These are phyloP conservation scores for Eristalinus aeneus DNA, from an alignment of 2,888 invertebrate species.

Conservation along the genomic window DNA sequence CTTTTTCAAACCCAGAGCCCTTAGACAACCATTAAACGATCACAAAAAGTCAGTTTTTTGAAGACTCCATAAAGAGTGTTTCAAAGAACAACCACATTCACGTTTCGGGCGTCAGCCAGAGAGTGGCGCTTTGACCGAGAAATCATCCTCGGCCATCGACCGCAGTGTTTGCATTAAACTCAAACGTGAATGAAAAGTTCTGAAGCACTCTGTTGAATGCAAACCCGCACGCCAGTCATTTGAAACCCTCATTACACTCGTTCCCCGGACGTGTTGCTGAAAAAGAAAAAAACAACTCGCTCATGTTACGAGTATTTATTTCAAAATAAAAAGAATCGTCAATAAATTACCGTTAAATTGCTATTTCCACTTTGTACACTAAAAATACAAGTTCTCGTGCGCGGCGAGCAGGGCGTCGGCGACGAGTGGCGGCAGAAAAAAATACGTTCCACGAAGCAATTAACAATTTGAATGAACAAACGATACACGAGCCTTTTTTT, in stretches of 20 bases:
- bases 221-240: not conserved
- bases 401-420: not conserved
- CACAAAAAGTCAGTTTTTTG: not conserved
- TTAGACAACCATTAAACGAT: not conserved
- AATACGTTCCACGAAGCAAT: slow-evolving; percentile 7
- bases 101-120: not conserved
- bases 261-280: not conserved
- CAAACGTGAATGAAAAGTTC: not conserved
- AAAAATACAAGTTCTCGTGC: not conserved
- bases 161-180: not conserved
- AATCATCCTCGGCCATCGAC: not conserved
- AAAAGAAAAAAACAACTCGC: not conserved
- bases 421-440: not conserved
- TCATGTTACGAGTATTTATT: not conserved
- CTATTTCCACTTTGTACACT: not conserved
- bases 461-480: slow-evolving; percentile 24
- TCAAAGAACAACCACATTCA: not conserved
- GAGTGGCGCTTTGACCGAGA: not conserved
- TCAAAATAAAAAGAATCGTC: not conserved
- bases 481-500: not conserved
- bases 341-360: slow-evolving; percentile 6
- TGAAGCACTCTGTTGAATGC: not conserved
- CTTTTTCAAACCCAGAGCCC: too few species aligned
- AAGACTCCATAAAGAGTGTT: not conserved
- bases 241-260: not conserved